Conservation (phyloP, 2,113 vertebrate species). For the Danionella cerebrum region DNA sequence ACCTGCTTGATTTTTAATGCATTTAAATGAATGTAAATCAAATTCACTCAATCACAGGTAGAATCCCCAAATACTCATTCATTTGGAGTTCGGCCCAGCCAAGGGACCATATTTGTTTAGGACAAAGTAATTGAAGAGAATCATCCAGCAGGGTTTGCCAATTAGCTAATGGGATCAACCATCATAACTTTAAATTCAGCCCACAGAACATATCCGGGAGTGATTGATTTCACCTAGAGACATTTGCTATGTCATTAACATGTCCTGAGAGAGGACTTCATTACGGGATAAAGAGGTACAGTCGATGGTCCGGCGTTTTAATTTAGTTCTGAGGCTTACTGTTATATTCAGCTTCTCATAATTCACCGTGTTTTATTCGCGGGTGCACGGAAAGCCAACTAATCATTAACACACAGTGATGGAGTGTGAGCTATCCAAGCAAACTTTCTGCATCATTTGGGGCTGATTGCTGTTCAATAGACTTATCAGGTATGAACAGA, state of each 20-base stretch:
- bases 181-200: slow-evolving; percentile 20
- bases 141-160: slow-evolving; percentile 24
- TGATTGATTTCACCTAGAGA: slow-evolving; percentile 26
- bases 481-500: background rate
- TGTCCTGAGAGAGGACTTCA: slow-evolving; percentile 23
- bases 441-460: background rate
- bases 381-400: background rate
- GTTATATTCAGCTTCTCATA: background rate
- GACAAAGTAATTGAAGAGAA: slow-evolving; percentile 11
- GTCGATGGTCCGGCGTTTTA: background rate
- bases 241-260: slow-evolving; percentile 29
- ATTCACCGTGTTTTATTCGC: slow-evolving; percentile 6
- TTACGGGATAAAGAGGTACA: slow-evolving; percentile 22
- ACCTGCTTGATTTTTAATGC: background rate
- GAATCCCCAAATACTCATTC: slow-evolving; percentile 8
- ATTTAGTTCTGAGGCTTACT: background rate
- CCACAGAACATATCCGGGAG: background rate
- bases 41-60: background rate
- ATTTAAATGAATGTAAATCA: background rate
- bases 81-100: background rate
- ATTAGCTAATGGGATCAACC: slow-evolving; percentile 29
- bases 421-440: background rate
- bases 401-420: slow-evolving; percentile 2
- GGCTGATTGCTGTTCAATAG: slow-evolving; percentile 10
- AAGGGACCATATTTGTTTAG: background rate